Conservation (phyloP, 2,113 vertebrate genomes). For the Athene noctua region DNA sequence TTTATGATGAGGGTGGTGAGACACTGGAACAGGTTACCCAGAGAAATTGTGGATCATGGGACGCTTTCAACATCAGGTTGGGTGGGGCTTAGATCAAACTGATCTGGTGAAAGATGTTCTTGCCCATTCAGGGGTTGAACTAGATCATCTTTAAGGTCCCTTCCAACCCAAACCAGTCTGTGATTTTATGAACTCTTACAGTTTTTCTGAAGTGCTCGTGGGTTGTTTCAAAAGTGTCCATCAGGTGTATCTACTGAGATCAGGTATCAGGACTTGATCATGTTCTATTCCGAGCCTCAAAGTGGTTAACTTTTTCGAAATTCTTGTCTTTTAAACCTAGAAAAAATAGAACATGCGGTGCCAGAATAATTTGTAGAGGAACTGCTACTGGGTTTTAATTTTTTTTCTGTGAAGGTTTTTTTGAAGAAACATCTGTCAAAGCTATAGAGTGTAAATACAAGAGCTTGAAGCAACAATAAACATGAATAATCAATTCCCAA, state of each 20-base stretch:
- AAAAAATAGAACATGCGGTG: neutral
- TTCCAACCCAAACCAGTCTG: neutral
- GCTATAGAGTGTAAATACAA: neutral
- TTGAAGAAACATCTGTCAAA: neutral
- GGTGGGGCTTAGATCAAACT: fast-evolving
- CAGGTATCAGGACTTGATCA: neutral
- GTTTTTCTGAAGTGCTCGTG: neutral
- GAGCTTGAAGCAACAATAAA: neutral
- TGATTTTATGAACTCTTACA: neutral
- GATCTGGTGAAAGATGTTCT: neutral
- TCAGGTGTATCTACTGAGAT: neutral
- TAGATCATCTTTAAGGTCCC: neutral
- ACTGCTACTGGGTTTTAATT: neutral
- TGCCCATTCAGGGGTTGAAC: neutral
- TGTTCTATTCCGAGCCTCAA: neutral
- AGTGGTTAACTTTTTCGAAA: neutral
- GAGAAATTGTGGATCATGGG: neutral
- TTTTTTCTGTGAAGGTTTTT: neutral
- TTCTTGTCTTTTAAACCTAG: neutral
- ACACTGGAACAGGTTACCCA: neutral
- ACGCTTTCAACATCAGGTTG: neutral
- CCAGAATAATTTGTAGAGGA: neutral
- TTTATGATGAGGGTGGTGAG: neutral
- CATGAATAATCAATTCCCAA: neutral
- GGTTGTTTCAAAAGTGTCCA: neutral